Conservation (phyloP, 2,797 vertebrate genomes). For the Poeciliopsis gracilis region DNA sequence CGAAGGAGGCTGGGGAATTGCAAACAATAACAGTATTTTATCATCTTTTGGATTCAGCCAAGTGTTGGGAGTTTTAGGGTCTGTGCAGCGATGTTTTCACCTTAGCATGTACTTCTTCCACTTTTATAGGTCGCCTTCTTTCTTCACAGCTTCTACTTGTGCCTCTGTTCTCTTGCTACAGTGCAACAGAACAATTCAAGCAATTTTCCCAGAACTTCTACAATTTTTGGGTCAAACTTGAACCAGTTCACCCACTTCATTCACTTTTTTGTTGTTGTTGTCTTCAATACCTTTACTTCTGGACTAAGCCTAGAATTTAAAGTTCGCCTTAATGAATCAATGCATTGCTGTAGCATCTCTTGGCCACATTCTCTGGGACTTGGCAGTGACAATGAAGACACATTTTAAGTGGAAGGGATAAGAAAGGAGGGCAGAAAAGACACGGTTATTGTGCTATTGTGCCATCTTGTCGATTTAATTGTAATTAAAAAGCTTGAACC, state of each 20-base stretch:
- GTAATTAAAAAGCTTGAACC: conserved; percentile 83
- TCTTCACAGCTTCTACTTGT: conserved; percentile 15
- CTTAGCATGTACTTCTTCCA: conserved; percentile 47
- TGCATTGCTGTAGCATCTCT: conserved; percentile 31
- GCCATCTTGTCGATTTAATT: conserved; percentile 74
- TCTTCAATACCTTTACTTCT: conserved; percentile 19
- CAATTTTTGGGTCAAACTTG: conserved; percentile 49
- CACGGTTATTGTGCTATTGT: conserved; percentile 61
- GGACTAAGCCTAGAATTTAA: conserved; percentile 13
- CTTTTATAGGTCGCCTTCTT: conserved; percentile 34
- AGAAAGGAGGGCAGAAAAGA: conserved; percentile 36
- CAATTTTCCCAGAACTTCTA: conserved; percentile 62
- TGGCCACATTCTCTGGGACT: conserved; percentile 36
- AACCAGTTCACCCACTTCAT: conserved; percentile 49
- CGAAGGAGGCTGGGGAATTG: conserved; percentile 59
- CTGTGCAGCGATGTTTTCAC: conserved; percentile 52
- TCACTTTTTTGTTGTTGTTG: conserved; percentile 24
- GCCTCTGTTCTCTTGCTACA: conserved; percentile 33
- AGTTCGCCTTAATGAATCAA: conserved; percentile 41
- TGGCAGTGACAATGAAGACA: conserved; percentile 41
- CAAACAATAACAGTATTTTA: conserved; percentile 74
- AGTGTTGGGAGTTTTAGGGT: conserved; percentile 42
- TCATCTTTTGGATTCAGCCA: conserved; percentile 72
- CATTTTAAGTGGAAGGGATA: conserved; percentile 20
- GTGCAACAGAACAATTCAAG: conserved; percentile 31